A percentile compares a stretch with the other conserved stretches of the same genome.
Evolutionary conservation across 1,140 invertebrate genomes (phyloP).

Genomic region (Cyclargus thomasi): DNA sequence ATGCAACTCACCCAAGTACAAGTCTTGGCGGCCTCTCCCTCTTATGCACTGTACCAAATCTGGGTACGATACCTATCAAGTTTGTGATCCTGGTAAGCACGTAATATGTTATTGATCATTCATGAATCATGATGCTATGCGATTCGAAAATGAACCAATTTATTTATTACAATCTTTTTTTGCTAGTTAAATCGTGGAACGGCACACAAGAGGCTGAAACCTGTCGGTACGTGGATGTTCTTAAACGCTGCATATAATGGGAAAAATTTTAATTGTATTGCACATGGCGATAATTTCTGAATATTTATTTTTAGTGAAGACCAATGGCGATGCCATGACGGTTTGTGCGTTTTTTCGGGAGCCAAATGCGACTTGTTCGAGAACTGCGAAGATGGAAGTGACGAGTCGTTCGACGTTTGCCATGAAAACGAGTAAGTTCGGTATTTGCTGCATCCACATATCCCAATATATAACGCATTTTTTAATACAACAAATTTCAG

Average conservation of each 20-base stretch:
- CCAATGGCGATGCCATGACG: constrained; percentile 76
- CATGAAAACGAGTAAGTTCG: constrained; percentile 38
- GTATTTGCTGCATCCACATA: too few relatives aligned
- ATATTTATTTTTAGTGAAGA: constrained; percentile 35
- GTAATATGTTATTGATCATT: too few relatives aligned
- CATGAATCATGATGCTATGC: too few relatives aligned
- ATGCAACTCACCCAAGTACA: background rate
- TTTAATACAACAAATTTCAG: background rate
- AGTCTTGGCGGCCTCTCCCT: background rate
- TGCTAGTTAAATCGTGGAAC: background rate
- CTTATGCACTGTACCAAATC: background rate
- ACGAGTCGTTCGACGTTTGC: constrained; percentile 77
- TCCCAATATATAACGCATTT: too few relatives aligned
- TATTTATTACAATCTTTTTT: background rate
- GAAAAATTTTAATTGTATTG: too few relatives aligned
- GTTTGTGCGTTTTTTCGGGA: constrained; percentile 77
- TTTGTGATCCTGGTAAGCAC: background rate
- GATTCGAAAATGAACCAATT: too few relatives aligned
- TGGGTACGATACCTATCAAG: background rate
- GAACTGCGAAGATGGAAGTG: constrained; percentile 76
- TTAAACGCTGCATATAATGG: too few relatives aligned
- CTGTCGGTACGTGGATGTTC: background rate
- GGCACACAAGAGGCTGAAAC: background rate
- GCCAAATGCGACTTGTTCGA: constrained; percentile 74
- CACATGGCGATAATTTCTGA: too few relatives aligned